Evolutionary conservation across 2,797 vertebrate genomes (phyloP).

Genomic region (Danio tinwini): DNA sequence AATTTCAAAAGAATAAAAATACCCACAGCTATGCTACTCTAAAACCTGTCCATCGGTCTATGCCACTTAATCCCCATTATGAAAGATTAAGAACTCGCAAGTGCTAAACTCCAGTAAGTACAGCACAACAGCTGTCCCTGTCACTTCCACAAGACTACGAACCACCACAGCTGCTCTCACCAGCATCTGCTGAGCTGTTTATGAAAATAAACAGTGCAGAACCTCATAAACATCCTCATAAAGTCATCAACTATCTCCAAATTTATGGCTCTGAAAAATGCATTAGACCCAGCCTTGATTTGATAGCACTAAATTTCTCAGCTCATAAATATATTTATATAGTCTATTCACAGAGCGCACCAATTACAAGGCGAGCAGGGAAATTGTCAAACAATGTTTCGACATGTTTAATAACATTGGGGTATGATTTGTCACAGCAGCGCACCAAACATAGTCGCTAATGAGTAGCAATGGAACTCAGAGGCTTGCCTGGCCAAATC

Average conservation of each 20-base stretch:
- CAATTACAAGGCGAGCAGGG: slow-evolving; percentile 39
- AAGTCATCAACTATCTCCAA: slow-evolving; percentile 41
- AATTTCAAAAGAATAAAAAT: too few relatives aligned
- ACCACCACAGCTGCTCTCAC: slow-evolving; percentile 60
- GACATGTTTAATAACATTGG: slow-evolving; percentile 62
- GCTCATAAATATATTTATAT: slow-evolving; percentile 44
- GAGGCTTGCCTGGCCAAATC: slow-evolving; percentile 47
- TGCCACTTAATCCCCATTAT: not conserved
- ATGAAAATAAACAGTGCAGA: slow-evolving; percentile 62
- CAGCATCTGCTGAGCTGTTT: slow-evolving; percentile 51
- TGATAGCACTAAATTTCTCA: slow-evolving; percentile 29
- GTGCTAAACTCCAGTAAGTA: slow-evolving; percentile 46
- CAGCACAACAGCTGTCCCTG: slow-evolving; percentile 64
- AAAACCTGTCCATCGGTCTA: not conserved
- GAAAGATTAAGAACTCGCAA: slow-evolving; percentile 21
- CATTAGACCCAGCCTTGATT: slow-evolving; percentile 23
- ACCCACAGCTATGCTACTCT: not conserved
- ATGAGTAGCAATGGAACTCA: slow-evolving; percentile 53
- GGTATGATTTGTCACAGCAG: slow-evolving; percentile 56
- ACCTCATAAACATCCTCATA: slow-evolving; percentile 46
- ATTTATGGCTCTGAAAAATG: slow-evolving; percentile 37
- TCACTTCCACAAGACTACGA: slow-evolving; percentile 55
- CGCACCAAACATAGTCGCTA: slow-evolving; percentile 53
- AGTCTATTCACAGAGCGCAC: slow-evolving; percentile 27
- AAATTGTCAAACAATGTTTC: slow-evolving; percentile 54